Evolutionary conservation across 2,113 vertebrate species (phyloP), one percentile per base, ranked within the genome.

Genomic region (Oenanthe melanoleuca): DNA sequence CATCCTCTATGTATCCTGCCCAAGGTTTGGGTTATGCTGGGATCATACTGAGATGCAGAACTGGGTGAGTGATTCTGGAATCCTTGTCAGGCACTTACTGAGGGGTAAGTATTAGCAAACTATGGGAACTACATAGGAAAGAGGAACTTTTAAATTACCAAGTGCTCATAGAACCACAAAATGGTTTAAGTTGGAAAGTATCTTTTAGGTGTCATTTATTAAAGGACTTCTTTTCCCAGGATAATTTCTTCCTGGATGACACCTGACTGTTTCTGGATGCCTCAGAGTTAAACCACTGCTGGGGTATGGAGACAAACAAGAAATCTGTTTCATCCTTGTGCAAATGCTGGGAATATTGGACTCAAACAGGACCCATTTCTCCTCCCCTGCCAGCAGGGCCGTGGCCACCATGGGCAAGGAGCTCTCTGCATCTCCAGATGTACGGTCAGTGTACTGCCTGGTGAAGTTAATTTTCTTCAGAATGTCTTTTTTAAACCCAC

Each of bases 301-400:
- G 29, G 21, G 5, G 3, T 29, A 6, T 13, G 23, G 34, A 66
- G 37, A 10, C 11, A 81, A 63, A 18, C 4, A 66, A 71, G 12
- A 2, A 6, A 34, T 24, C 26, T 14, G 5, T 38, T 80, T 56
- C 16, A 37, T 52, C 45, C 40, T 64, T 44, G 14, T 31, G 12
- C 5, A 37, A 34, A 2, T 47, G 28, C 11, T 42, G 24, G 55
- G 18, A 34, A 57, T 44, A 52, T 16, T 28, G 13, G 24, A 53
- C 9, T 14, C 31, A 29, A 6, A 44, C 1, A 69, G 25, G 25
- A 29, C 13, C 4, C 10, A 2, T 70, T 49, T 70, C 52, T 74
- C 10, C 34, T 4, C 2, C 22, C 26, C 21, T 49, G 37, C 10
- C 31, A 11, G 33, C 0, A 0, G 15, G n/a, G 2, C 29, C 1